Conservation (phyloP, 2,113 vertebrate genomes). For the Neolamprologus variostigma region DNA sequence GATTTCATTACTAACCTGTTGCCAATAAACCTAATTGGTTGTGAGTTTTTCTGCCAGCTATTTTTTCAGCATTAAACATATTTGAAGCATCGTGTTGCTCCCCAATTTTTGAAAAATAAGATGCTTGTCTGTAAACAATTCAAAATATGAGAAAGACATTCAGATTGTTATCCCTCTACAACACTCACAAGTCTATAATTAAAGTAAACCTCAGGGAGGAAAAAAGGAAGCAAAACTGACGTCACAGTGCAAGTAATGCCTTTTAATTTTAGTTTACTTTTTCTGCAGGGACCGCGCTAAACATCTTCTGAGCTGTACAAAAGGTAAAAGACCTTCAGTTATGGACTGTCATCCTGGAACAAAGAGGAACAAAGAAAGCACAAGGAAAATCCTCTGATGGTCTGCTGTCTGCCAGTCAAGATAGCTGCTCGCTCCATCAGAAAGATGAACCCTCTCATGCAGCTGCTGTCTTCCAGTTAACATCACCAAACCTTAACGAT, state of each 20-base stretch:
- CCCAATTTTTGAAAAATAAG: neutral
- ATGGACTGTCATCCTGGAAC: neutral
- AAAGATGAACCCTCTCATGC: neutral
- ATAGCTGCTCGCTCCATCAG: neutral
- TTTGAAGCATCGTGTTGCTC: neutral
- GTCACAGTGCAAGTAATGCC: neutral
- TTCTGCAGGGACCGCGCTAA: no score
- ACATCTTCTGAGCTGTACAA: neutral
- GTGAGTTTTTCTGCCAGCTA: neutral
- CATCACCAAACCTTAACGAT: conserved; percentile 1
- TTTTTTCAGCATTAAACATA: neutral
- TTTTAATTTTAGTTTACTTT: neutral
- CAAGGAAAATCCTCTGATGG: neutral
- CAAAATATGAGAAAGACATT: neutral
- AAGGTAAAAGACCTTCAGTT: neutral
- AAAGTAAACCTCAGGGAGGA: neutral
- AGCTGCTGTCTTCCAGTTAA: neutral
- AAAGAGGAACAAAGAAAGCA: neutral
- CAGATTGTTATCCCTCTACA: neutral
- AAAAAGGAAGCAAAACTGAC: neutral
- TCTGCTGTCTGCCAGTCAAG: neutral
- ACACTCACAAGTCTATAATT: neutral
- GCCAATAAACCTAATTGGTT: neutral
- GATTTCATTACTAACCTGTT: neutral
- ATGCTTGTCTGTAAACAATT: neutral